phyloP scores from a whole-genome alignment of 2,113 vertebrate genomes.

The Xiphophorus hellerii region DNA sequence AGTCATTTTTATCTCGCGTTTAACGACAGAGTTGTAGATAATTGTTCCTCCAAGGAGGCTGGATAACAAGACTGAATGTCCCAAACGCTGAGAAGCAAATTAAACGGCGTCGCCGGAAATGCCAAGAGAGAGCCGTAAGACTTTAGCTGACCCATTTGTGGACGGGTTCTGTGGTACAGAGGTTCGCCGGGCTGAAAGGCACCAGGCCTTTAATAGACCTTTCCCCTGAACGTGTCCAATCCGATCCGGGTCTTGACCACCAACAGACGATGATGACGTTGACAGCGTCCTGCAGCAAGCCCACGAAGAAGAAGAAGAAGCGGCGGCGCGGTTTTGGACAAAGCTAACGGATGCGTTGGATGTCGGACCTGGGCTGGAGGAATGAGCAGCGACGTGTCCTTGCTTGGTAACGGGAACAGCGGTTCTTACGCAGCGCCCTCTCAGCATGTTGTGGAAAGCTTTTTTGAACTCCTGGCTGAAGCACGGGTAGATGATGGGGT shows the following conservation, averaged over 20 bases:
- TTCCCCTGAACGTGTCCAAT: constrained; percentile 80
- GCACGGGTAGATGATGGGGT: constrained; percentile 96
- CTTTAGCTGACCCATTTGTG: constrained; percentile 73
- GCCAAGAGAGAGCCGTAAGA: constrained; percentile 82
- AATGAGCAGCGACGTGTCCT: constrained; percentile 25
- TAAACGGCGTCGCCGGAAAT: constrained; percentile 85
- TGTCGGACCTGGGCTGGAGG: constrained; percentile 16
- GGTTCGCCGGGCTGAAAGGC: constrained; percentile 71
- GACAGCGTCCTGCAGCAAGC: constrained; percentile 45
- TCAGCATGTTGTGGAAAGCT: constrained; percentile 91
- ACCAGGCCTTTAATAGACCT: constrained; percentile 86
- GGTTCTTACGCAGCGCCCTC: constrained; percentile 81
- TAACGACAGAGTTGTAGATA: constrained; percentile 14
- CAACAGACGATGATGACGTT: constrained; percentile 23
- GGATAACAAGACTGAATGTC: background rate
- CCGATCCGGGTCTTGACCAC: constrained; percentile 42
- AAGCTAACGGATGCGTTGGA: background rate
- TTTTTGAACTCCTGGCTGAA: constrained; percentile 96
- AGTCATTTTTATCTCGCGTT: constrained; percentile 3
- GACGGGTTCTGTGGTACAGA: constrained; percentile 25
- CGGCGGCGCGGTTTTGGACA: background rate
- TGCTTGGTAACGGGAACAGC: constrained; percentile 36
- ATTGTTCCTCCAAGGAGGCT: background rate
- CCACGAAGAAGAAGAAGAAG: constrained; percentile 2
- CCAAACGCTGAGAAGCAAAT: constrained; percentile 21